Percentiles rank a stretch among this genome's conserved stretches.
Evolutionary conservation across 2,113 vertebrate genomes (phyloP).

Genomic region (Craseonycteris thonglongyai): DNA sequence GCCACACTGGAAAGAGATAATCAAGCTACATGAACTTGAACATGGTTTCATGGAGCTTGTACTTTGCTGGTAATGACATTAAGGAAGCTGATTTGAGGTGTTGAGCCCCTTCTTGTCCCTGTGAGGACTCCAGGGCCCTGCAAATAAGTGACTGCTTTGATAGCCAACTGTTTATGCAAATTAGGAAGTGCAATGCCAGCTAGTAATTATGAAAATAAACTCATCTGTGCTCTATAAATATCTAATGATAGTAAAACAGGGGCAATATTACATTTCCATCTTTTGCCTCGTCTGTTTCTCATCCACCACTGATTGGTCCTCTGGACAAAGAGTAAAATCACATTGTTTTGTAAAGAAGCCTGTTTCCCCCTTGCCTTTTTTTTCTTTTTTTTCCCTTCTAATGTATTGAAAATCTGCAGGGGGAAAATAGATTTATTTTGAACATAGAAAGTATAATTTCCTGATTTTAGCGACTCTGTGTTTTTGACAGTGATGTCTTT

Average conservation of each 20-base stretch:
- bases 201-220: slow-evolving; percentile 78
- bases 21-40: slow-evolving; percentile 39
- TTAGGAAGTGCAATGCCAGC: slow-evolving; percentile 70
- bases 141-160: slow-evolving; percentile 67
- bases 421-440: slow-evolving; percentile 47
- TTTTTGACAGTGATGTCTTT: slow-evolving; percentile 56
- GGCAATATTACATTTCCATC: slow-evolving; percentile 63
- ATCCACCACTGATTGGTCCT: slow-evolving; percentile 62
- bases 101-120: slow-evolving; percentile 51
- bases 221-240: slow-evolving; percentile 76
- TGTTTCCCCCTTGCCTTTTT: background rate
- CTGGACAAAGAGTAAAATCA: slow-evolving; percentile 52
- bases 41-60: slow-evolving; percentile 21
- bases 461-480: slow-evolving; percentile 42
- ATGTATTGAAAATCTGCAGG: slow-evolving; percentile 53
- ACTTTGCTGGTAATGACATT: slow-evolving; percentile 56
- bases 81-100: slow-evolving; percentile 66
- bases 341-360: slow-evolving; percentile 53
- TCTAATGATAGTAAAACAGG: slow-evolving; percentile 73
- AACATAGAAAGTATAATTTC: slow-evolving; percentile 40
- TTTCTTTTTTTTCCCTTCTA: background rate
- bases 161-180: slow-evolving; percentile 78
- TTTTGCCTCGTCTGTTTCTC: slow-evolving; percentile 63
- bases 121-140: slow-evolving; percentile 49
- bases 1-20: slow-evolving; percentile 23